A percentile compares a stretch with the other conserved stretches of the same genome.
Evolutionary conservation across 1,140 invertebrate genomes (phyloP).

Genomic region (Lanistes nyassanus): DNA sequence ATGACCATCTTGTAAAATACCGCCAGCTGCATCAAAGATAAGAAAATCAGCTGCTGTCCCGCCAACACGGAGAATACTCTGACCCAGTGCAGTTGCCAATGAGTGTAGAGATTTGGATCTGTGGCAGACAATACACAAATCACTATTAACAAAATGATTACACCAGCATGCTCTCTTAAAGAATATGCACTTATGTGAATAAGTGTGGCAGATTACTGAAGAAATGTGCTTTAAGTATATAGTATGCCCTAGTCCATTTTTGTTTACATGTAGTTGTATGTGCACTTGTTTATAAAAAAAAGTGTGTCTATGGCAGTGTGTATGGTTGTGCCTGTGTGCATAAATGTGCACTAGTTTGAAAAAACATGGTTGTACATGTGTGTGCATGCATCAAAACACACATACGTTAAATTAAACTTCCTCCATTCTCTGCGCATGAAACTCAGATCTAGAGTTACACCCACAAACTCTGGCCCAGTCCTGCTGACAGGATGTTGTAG

Average conservation of each 20-base stretch:
- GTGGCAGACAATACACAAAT: neutral
- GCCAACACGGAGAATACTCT: constrained; percentile 12
- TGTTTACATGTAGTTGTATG: neutral
- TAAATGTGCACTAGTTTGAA: neutral
- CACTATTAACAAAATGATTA: no score
- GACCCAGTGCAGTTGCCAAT: constrained; percentile 10
- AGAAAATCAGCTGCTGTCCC: constrained; percentile 20
- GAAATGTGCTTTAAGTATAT: no score
- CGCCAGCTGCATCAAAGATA: constrained; percentile 8
- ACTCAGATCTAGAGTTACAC: constrained; percentile 15
- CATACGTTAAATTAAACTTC: neutral
- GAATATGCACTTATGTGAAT: no score
- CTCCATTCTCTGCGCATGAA: constrained; percentile 8
- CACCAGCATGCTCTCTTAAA: no score
- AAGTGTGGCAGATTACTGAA: no score
- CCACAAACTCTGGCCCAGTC: constrained; percentile 19
- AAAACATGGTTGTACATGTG: neutral
- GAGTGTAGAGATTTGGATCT: neutral
- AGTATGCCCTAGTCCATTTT: neutral
- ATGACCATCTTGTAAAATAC: no score
- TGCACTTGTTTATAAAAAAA: neutral
- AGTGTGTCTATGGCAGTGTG: neutral
- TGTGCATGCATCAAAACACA: neutral
- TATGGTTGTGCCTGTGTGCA: neutral
- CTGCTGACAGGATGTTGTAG: neutral